phyloP scores from a whole-genome alignment of 2,888 invertebrate species.

The Frankliniella intonsa region DNA sequence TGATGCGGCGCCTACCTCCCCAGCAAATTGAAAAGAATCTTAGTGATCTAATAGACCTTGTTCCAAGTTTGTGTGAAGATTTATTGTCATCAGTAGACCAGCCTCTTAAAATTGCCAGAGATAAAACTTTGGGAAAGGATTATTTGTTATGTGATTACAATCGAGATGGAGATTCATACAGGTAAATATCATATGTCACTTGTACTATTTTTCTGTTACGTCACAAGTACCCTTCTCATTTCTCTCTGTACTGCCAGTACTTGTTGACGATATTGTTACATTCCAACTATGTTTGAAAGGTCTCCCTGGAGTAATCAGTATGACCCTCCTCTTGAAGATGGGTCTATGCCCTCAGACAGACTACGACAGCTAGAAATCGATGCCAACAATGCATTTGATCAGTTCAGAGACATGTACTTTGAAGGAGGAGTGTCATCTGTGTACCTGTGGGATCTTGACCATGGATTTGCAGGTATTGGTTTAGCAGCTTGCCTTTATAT shows the following conservation, averaged over 20 bases:
- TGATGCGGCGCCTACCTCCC: slow-evolving; percentile 97
- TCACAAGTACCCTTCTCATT: slow-evolving; percentile 27
- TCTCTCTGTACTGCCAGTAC: background rate
- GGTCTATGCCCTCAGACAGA: slow-evolving; percentile 95
- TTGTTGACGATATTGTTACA: background rate
- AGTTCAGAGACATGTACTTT: slow-evolving; percentile 98
- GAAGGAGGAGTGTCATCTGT: slow-evolving; percentile 99
- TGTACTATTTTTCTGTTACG: slow-evolving; percentile 24
- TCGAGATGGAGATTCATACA: slow-evolving; percentile 96
- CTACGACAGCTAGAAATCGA: slow-evolving; percentile 93
- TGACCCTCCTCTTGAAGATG: slow-evolving; percentile 96
- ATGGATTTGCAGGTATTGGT: slow-evolving; percentile 82
- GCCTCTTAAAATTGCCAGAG: slow-evolving; percentile 94
- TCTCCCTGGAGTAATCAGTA: slow-evolving; percentile 99
- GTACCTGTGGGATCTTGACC: slow-evolving; percentile 98
- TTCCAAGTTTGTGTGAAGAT: slow-evolving; percentile 94
- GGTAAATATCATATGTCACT: slow-evolving; percentile 49
- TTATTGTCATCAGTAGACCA: slow-evolving; percentile 96
- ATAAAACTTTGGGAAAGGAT: slow-evolving; percentile 92
- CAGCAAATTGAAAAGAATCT: slow-evolving; percentile 99
- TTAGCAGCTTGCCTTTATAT: too few species aligned
- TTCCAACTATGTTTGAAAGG: slow-evolving; percentile 47
- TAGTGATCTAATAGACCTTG: slow-evolving; percentile 94
- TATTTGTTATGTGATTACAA: slow-evolving; percentile 98
- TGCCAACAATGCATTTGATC: slow-evolving; percentile 97